Percentiles rank a stretch among this genome's conserved stretches.
These are phyloP conservation scores for Cranoglanis bouderius DNA, from an alignment of 2,113 vertebrate genomes.

Conservation along the genomic window DNA sequence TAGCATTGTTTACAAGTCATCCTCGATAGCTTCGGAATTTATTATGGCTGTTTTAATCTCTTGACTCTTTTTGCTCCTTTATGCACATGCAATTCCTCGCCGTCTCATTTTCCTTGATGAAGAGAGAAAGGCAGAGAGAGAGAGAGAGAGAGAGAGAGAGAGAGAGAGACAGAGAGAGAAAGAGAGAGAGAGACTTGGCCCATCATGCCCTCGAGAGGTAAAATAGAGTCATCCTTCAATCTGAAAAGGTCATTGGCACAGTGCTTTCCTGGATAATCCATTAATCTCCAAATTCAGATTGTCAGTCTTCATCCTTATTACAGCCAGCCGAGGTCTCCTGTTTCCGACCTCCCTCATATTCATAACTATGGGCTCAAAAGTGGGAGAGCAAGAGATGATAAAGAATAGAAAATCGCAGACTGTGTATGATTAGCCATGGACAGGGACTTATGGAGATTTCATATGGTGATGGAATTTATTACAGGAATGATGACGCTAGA, in stretches of 20 bases:
- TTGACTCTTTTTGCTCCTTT: constrained; percentile 7
- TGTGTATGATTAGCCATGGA: not conserved
- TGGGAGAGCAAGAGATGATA: constrained; percentile 28
- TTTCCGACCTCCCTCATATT: constrained; percentile 51
- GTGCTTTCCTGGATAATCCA: constrained; percentile 58
- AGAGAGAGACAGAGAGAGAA: constrained; percentile 23
- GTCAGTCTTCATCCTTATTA: constrained; percentile 61
- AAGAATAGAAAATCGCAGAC: not conserved
- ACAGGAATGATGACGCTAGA: not conserved
- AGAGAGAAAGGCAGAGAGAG: constrained; percentile 26
- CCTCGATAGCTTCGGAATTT: not conserved
- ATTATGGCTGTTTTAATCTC: constrained; percentile 2
- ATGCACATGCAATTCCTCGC: constrained; percentile 5
- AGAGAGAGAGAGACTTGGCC: constrained; percentile 11
- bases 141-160: constrained; percentile 9
- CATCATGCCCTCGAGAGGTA: constrained; percentile 57
- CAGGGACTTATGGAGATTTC: constrained; percentile 6
- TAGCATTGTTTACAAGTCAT: not conserved
- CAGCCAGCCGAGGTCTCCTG: constrained; percentile 31
- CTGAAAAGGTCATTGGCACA: constrained; percentile 72
- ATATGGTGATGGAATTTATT: not conserved
- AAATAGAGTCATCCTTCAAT: constrained; percentile 72
- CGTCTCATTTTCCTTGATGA: constrained; percentile 29
- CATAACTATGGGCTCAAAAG: constrained; percentile 48
- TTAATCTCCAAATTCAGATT: constrained; percentile 62